Percentiles rank a stretch among this genome's conserved stretches.
Conservation (phyloP, 2,797 vertebrate genomes). For the Ibycter americanus region DNA sequence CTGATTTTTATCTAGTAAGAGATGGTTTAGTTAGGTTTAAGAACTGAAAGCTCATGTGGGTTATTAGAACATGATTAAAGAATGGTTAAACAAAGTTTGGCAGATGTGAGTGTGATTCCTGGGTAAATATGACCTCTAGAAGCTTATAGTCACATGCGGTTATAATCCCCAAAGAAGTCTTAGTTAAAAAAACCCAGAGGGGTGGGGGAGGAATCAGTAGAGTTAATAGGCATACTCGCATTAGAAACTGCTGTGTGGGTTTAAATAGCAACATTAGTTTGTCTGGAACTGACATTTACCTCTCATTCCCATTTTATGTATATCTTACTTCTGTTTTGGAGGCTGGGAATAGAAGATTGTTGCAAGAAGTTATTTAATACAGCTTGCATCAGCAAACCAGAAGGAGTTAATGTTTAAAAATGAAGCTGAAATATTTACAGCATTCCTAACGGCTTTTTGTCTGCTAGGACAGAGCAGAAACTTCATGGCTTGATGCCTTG, state of each 20-base stretch:
- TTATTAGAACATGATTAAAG: conserved; percentile 54
- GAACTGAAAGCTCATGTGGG: neutral
- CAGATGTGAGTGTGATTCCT: conserved; percentile 49
- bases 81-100: conserved; percentile 39
- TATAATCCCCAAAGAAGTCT: conserved; percentile 40
- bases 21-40: neutral
- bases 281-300: neutral
- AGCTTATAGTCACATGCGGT: conserved; percentile 10
- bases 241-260: neutral
- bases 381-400: neutral
- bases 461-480: neutral
- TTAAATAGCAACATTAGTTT: neutral
- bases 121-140: conserved; percentile 50
- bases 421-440: neutral
- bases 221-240: neutral
- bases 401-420: neutral
- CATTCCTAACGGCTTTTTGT: neutral
- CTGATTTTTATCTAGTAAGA: conserved; percentile 13
- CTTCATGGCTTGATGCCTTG: neutral
- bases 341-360: neutral
- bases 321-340: neutral
- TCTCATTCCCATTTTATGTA: neutral
- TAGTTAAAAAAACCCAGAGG: neutral
- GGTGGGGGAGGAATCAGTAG: neutral
- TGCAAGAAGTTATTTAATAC: neutral